Evolutionary conservation across 1,140 invertebrate genomes (phyloP).

Genomic region (Lycorma delicatula): DNA sequence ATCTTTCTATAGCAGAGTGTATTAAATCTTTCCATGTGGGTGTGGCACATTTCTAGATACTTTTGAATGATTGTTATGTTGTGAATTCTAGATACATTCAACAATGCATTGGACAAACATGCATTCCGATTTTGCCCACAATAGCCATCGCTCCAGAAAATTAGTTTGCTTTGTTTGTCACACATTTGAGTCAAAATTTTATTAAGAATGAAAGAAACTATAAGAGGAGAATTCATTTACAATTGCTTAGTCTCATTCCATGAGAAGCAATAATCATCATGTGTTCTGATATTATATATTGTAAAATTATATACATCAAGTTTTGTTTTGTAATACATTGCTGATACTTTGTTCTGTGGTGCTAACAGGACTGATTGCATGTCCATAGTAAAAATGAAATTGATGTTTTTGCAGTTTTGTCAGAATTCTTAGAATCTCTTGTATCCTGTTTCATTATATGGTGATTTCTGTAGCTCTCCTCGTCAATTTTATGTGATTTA

Average conservation of each 20-base stretch:
- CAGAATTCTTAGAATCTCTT: slow-evolving; percentile 25
- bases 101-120: slow-evolving; percentile 33
- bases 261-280: slow-evolving; percentile 23
- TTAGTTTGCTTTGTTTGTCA: slow-evolving; percentile 16
- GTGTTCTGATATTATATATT: slow-evolving; percentile 9
- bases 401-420: slow-evolving; percentile 17
- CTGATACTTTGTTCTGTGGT: slow-evolving; percentile 6
- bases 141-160: slow-evolving; percentile 34
- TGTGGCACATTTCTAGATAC: slow-evolving; percentile 37
- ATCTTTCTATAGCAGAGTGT: too few relatives aligned
- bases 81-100: slow-evolving; percentile 24
- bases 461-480: slow-evolving; percentile 29
- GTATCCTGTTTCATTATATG: slow-evolving; percentile 25
- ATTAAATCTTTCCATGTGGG: too few relatives aligned
- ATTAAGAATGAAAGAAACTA: slow-evolving; percentile 16
- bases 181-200: slow-evolving; percentile 1
- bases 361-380: slow-evolving; percentile 19
- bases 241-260: slow-evolving; percentile 27
- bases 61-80: slow-evolving; percentile 35
- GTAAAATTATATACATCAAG: slow-evolving; percentile 13
- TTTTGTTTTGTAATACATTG: slow-evolving; percentile 14
- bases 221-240: slow-evolving; percentile 24
- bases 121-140: slow-evolving; percentile 34
- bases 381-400: slow-evolving; percentile 27
- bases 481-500: slow-evolving; percentile 32